Base-by-base conservation (phyloP, 1,140 invertebrate genomes). In the Thalassaphorura encarpata region DNA sequence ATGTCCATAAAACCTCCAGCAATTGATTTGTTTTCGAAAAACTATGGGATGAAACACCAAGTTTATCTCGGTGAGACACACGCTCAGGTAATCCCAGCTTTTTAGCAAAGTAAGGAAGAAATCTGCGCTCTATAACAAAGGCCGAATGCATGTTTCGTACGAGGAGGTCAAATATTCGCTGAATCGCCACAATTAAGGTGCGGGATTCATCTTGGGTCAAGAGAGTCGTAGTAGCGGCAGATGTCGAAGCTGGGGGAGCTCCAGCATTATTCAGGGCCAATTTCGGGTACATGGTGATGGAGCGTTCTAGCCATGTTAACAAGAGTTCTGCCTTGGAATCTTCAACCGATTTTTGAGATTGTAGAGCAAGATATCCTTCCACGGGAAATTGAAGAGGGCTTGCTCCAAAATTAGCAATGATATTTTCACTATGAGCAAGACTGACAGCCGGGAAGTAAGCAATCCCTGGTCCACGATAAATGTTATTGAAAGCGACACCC, bases 351-450 rank as follows among this genome's bases (percentile, higher is more conserved):
- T 82, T 83, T 1, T 79, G 67, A 1, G 74, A 71, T 72, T 89
- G 83, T 0, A 89, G 67, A 0, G 85, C 78, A 18, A 73, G 68
- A 66, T 77, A 89, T 3, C 80, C 82, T 19, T 75, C 69, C 3
- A 89, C 69, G 1, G 85, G 84, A 71, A 86, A 87, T 43, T 73
- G 72, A 31, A 86, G 73, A 1, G 84, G 84, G 4, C 77, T 79
- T 18, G 76, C 77, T 43, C 87, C 87, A 68, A 90, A 91, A 68
- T 90, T 89, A 0, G 82, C 84, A 43, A 82, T 79, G 3, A 90
- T 66, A 67, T 80, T 83, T 70, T 90, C 86, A 27, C 78, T 77
- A 62, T 80, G 80, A 0, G 83, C 83, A 11, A 65, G 61, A 50
- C 60, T 62, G 1, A 54, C 60, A 31, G 59, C 63, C 23, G 77